phyloP scores from a whole-genome alignment of 2,113 vertebrate genomes.

The Aleadryas rufinucha region DNA sequence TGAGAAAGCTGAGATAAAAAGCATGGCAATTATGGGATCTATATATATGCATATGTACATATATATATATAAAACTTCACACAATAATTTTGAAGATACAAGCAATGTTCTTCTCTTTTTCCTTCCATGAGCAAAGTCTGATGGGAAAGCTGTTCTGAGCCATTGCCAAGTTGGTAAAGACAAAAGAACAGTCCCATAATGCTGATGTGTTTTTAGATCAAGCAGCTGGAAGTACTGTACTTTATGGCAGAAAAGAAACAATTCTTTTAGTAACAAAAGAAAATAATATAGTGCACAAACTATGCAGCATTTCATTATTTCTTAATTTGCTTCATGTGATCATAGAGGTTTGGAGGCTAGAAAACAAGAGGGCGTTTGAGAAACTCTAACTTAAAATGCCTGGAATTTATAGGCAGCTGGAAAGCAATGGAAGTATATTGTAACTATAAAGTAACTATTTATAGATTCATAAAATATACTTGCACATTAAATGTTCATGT shows the following conservation, averaged over 20 bases:
- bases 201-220: neutral
- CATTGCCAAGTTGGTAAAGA: neutral
- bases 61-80: neutral
- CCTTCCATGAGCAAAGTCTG: neutral
- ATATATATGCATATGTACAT: neutral
- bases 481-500: neutral
- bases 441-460: neutral
- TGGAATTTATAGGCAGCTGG: neutral
- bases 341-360: neutral
- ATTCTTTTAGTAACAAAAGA: neutral
- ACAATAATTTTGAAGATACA: slow-evolving; percentile 24
- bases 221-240: neutral
- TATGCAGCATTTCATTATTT: neutral
- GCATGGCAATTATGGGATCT: neutral
- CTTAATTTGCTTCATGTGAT: neutral
- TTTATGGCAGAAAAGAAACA: neutral
- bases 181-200: neutral
- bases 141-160: neutral
- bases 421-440: neutral
- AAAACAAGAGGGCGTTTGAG: neutral
- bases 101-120: slow-evolving; percentile 17
- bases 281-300: neutral
- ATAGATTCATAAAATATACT: neutral
- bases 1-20: slow-evolving; percentile 1
- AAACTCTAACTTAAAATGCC: neutral